phyloP scores from a whole-genome alignment of 2,888 invertebrate genomes.

The Magallana nippona region DNA sequence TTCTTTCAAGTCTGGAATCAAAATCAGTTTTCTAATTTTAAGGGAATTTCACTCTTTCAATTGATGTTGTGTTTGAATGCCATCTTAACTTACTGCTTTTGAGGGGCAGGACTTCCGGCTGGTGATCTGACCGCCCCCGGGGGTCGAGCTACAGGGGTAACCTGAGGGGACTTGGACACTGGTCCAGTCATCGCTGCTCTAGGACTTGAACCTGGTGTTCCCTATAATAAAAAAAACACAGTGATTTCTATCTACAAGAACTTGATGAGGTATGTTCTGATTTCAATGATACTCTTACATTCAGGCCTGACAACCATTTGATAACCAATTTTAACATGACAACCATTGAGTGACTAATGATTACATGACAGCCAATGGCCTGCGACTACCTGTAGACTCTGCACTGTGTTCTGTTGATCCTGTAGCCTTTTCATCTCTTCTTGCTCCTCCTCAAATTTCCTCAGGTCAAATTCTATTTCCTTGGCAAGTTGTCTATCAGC shows the following conservation, averaged over 20 bases:
- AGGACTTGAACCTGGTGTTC: conserved; percentile 5
- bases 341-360: too few species aligned
- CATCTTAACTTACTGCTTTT: background rate
- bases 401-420: conserved; percentile 31
- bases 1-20: background rate
- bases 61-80: too few species aligned
- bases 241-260: background rate
- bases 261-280: too few species aligned
- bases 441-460: conserved; percentile 77
- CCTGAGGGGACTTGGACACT: background rate
- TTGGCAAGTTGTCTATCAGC: conserved; percentile 80
- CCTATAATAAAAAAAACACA: background rate
- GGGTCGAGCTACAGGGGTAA: background rate
- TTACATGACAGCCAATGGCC: too few species aligned
- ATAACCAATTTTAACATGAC: too few species aligned
- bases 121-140: background rate
- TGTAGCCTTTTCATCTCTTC: conserved; percentile 44
- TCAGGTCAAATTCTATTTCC: conserved; percentile 81
- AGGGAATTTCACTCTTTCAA: too few species aligned
- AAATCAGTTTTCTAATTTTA: too few species aligned
- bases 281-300: too few species aligned
- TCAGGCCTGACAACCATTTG: too few species aligned
- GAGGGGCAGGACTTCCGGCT: background rate
- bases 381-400: conserved; percentile 45
- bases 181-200: background rate